These are phyloP conservation scores for Drosophila triauraria DNA, from an alignment of 1,140 invertebrate genomes.

Conservation along the genomic window DNA sequence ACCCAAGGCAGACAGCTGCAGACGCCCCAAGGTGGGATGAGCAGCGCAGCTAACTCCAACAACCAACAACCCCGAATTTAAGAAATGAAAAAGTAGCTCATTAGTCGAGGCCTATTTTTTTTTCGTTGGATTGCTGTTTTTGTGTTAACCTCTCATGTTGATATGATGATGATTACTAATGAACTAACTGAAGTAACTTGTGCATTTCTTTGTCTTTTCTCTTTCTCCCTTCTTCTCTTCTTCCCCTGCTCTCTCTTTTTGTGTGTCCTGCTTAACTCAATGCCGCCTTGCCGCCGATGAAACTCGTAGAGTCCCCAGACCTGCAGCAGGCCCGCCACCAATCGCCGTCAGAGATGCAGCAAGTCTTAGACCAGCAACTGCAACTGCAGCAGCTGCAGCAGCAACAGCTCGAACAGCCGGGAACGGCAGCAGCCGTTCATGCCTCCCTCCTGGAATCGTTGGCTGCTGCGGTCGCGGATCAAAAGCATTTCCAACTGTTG, in stretches of 20 bases:
- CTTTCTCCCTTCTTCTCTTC: conserved; percentile 49
- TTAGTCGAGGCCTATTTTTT: conserved; percentile 15
- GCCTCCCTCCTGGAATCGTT: conserved; percentile 70
- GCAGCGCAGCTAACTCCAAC: conserved; percentile 2
- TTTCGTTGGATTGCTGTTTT: conserved; percentile 15
- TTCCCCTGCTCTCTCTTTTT: conserved; percentile 43
- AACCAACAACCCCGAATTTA: conserved; percentile 8
- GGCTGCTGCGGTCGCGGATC: conserved; percentile 73
- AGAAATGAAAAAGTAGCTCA: conserved; percentile 23
- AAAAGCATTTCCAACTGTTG: conserved; percentile 78
- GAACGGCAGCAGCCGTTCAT: conserved; percentile 60
- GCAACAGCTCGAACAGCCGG: conserved; percentile 54
- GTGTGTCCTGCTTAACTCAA: conserved; percentile 38
- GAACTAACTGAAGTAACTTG: conserved; percentile 58
- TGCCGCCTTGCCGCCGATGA: conserved; percentile 49
- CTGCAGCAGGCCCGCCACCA: conserved; percentile 54
- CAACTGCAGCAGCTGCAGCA: conserved; percentile 47
- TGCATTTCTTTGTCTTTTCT: conserved; percentile 56
- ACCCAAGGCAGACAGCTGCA: conserved; percentile 3
- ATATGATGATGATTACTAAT: conserved; percentile 34
- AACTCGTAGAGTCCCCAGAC: conserved; percentile 60
- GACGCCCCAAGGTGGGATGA: conserved; percentile 28
- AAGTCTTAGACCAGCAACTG: conserved; percentile 40
- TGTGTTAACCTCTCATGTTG: conserved; percentile 3
- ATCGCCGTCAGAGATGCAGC: conserved; percentile 64